Conservation (phyloP, 2,797 vertebrate genomes). For the Platyrinchus mystaceus region DNA sequence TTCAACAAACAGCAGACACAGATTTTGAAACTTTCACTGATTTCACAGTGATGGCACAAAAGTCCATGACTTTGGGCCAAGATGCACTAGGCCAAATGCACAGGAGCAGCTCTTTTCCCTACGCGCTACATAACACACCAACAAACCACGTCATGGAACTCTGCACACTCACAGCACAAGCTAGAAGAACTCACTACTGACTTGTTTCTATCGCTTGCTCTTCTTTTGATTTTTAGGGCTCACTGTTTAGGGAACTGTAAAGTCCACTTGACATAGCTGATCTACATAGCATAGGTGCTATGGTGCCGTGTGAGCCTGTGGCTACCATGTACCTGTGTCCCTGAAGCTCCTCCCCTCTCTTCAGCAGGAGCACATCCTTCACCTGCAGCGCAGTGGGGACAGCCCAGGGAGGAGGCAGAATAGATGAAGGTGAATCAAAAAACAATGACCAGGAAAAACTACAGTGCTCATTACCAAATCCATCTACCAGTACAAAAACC, state of each 20-base stretch:
- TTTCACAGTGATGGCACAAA: not conserved
- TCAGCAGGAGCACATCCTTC: not conserved
- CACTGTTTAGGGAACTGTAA: not conserved
- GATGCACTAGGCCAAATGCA: not conserved
- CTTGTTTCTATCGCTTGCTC: not conserved
- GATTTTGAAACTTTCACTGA: not conserved
- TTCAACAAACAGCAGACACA: not conserved
- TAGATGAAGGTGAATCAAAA: not conserved
- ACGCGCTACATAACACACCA: not conserved
- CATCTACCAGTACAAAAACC: not conserved
- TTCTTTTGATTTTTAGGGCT: not conserved
- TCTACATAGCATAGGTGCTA: not conserved
- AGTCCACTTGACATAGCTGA: not conserved
- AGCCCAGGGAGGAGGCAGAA: not conserved
- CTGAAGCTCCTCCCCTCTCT: not conserved
- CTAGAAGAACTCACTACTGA: not conserved
- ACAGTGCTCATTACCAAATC: not conserved
- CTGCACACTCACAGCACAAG: not conserved
- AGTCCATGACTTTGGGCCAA: not conserved
- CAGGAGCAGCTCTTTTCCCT: not conserved
- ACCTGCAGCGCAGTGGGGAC: rapidly evolving
- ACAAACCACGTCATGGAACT: not conserved
- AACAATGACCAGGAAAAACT: not conserved
- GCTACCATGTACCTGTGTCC: not conserved
- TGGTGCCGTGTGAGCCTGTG: rapidly evolving